Conservation (phyloP, 2,113 vertebrate species). For the Epinephelus fuscoguttatus region DNA sequence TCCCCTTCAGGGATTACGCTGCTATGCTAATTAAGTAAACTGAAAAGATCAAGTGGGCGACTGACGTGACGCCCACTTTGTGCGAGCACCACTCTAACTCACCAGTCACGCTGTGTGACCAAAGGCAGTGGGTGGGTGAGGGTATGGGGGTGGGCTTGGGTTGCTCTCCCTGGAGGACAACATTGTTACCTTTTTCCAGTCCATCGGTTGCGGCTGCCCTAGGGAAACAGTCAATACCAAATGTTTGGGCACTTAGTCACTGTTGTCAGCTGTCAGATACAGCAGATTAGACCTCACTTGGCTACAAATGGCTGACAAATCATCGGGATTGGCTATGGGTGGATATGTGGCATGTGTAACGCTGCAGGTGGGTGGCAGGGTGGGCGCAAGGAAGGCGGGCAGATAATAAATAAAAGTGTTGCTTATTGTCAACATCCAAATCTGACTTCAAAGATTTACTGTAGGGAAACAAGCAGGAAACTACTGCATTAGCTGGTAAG, state of each 20-base stretch:
- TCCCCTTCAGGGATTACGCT: conserved; percentile 50
- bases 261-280: conserved; percentile 78
- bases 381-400: not conserved
- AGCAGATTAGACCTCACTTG: conserved; percentile 69
- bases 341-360: conserved; percentile 45
- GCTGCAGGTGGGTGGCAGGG: conserved; percentile 39
- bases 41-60: conserved; percentile 66
- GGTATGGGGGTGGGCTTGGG: not conserved
- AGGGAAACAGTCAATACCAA: conserved; percentile 75
- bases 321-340: conserved; percentile 52
- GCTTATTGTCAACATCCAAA: conserved; percentile 28
- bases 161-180: conserved; percentile 58
- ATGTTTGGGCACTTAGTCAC: conserved; percentile 79
- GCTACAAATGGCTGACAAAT: conserved; percentile 71
- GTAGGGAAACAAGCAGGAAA: not conserved
- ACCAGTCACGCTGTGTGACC: conserved; percentile 52
- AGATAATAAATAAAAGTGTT: conserved; percentile 52
- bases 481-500: not conserved
- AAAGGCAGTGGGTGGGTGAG: conserved; percentile 31
- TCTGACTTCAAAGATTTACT: conserved; percentile 12
- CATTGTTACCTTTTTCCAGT: conserved; percentile 76
- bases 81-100: conserved; percentile 54
- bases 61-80: conserved; percentile 46
- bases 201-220: conserved; percentile 58
- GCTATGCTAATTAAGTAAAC: conserved; percentile 60